These are phyloP conservation scores for Cavia aperea DNA, from an alignment of 2,113 vertebrate genomes.

Conservation along the genomic window DNA sequence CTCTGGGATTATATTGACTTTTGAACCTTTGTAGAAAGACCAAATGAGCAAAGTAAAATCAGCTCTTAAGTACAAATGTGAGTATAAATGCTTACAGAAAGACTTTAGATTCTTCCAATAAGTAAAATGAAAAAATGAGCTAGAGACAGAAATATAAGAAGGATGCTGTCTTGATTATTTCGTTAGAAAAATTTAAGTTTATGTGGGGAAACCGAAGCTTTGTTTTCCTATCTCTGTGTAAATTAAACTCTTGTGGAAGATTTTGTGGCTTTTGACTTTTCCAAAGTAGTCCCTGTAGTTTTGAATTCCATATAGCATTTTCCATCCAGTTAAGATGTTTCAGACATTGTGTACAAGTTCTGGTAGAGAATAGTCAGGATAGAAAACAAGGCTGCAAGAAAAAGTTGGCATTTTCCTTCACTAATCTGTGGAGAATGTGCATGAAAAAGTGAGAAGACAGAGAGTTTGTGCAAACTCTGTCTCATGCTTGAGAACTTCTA, in stretches of 20 bases:
- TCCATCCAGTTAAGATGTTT: constrained; percentile 31
- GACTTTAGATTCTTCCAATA: neutral
- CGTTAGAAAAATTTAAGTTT: constrained; percentile 32
- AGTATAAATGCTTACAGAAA: neutral
- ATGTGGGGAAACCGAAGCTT: constrained; percentile 12
- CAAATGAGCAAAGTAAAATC: neutral
- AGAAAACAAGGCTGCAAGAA: neutral
- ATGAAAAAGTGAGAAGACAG: neutral
- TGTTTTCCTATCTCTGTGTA: neutral
- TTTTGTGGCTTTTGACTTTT: constrained; percentile 35
- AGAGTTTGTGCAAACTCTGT: neutral
- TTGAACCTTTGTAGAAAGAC: neutral
- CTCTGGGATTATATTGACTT: neutral
- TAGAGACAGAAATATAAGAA: neutral
- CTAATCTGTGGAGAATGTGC: neutral
- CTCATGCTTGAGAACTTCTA: neutral
- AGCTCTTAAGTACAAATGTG: neutral
- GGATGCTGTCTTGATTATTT: constrained; percentile 8
- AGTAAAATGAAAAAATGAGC: constrained; percentile 30
- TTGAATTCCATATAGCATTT: neutral
- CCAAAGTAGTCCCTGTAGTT: constrained; percentile 16
- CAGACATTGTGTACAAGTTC: constrained; percentile 1
- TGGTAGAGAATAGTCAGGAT: neutral
- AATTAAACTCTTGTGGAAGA: neutral
- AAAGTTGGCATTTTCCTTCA: neutral